Percentiles rank a stretch among this genome's conserved stretches.
Conservation (phyloP, 2,113 vertebrate species). For the Camelus dromedarius region DNA sequence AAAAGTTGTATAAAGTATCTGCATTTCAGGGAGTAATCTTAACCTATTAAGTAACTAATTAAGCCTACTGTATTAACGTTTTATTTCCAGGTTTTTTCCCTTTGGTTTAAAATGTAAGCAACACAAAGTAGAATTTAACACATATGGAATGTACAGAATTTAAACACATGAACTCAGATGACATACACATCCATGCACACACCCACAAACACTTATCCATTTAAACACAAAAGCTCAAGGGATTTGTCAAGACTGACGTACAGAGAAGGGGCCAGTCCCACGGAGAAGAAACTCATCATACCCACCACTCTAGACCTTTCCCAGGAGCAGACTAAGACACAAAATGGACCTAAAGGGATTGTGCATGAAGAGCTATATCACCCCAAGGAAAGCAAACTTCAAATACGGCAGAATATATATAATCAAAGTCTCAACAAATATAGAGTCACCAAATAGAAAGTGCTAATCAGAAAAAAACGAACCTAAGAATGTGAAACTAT, state of each 20-base stretch:
- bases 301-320: background rate
- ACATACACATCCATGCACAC: background rate
- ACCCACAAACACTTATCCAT: background rate
- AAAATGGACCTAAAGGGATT: background rate
- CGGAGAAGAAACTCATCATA: background rate
- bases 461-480: background rate
- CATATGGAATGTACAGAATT: background rate
- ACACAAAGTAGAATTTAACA: constrained; percentile 4
- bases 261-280: background rate
- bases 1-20: constrained; percentile 14
- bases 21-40: background rate
- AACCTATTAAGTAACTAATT: background rate
- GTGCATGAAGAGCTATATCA: background rate
- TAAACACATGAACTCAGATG: background rate
- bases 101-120: constrained; percentile 31
- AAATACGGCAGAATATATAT: background rate
- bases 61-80: background rate
- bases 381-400: background rate
- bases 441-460: background rate
- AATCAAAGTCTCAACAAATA: background rate
- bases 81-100: background rate
- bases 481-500: background rate
- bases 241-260: background rate
- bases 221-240: background rate
- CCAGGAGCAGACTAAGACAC: background rate